Conservation (phyloP, 2,888 invertebrate species). For the Watsonalla cultraria region DNA sequence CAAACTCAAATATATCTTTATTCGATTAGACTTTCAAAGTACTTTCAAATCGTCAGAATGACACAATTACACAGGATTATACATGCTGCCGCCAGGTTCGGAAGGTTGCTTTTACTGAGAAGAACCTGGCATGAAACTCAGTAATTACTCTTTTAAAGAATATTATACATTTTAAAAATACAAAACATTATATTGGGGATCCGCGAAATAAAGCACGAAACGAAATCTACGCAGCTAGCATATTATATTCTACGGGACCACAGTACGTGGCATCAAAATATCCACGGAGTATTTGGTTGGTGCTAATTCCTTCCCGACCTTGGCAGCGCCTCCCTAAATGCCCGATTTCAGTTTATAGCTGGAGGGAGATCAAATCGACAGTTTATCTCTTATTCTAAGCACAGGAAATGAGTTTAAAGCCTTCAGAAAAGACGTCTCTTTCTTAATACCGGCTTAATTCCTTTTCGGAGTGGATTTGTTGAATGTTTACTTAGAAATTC, state of each 20-base stretch:
- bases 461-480: neutral
- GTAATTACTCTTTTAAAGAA: no score
- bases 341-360: slow-evolving; percentile 22
- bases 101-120: no score
- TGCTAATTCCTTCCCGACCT: slow-evolving; percentile 5
- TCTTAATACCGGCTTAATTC: neutral
- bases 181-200: no score
- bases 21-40: no score
- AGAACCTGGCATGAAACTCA: no score
- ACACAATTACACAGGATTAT: no score
- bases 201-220: no score
- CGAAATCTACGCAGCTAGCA: no score
- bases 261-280: neutral
- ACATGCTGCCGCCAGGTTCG: no score
- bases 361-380: slow-evolving; percentile 25
- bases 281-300: neutral
- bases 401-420: slow-evolving; percentile 1
- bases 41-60: no score
- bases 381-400: slow-evolving; percentile 16
- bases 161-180: no score
- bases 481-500: neutral
- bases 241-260: neutral
- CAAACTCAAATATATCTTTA: no score
- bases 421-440: neutral
- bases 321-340: slow-evolving; percentile 21